phyloP scores from a whole-genome alignment of 2,888 invertebrate species.

The Ophion obscuratus region DNA sequence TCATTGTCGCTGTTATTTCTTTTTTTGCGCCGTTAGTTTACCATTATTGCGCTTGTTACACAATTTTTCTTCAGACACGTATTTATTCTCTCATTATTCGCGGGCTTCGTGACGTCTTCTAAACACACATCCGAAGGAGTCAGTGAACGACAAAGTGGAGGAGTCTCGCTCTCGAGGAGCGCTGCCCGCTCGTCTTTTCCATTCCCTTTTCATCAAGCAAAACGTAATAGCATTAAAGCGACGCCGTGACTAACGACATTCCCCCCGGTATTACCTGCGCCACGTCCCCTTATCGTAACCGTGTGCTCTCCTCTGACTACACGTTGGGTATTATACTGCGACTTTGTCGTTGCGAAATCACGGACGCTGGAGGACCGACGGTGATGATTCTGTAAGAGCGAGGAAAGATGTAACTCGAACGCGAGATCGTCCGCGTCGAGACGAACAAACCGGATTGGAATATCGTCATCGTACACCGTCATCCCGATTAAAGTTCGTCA shows the following conservation, averaged over 20 bases:
- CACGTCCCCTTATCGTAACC: slow-evolving; percentile 50
- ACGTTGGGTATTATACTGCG: slow-evolving; percentile 35
- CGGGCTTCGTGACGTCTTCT: slow-evolving; percentile 20
- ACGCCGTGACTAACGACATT: slow-evolving; percentile 73
- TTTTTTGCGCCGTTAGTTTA: not conserved
- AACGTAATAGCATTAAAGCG: slow-evolving; percentile 72
- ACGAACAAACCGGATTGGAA: slow-evolving; percentile 60
- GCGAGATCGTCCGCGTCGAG: slow-evolving; percentile 14
- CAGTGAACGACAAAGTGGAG: slow-evolving; percentile 56
- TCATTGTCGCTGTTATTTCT: slow-evolving; percentile 2
- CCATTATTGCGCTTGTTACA: slow-evolving; percentile 12
- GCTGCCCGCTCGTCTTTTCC: slow-evolving; percentile 52
- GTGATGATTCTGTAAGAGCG: slow-evolving; percentile 55
- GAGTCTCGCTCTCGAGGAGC: slow-evolving; percentile 43
- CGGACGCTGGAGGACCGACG: slow-evolving; percentile 44
- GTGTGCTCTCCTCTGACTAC: slow-evolving; percentile 54
- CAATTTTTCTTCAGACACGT: slow-evolving; percentile 18
- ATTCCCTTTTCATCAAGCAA: slow-evolving; percentile 62
- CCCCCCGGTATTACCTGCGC: slow-evolving; percentile 66
- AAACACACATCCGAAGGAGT: slow-evolving; percentile 15
- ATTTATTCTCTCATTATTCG: slow-evolving; percentile 24
- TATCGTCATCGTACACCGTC: slow-evolving; percentile 39
- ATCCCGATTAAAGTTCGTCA: slow-evolving; percentile 42
- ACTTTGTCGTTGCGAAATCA: slow-evolving; percentile 54
- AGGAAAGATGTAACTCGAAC: slow-evolving; percentile 38